A percentile compares a stretch with the other conserved stretches of the same genome.
Evolutionary conservation across 2,113 vertebrate genomes (phyloP).

Genomic region (Chionomys nivalis): DNA sequence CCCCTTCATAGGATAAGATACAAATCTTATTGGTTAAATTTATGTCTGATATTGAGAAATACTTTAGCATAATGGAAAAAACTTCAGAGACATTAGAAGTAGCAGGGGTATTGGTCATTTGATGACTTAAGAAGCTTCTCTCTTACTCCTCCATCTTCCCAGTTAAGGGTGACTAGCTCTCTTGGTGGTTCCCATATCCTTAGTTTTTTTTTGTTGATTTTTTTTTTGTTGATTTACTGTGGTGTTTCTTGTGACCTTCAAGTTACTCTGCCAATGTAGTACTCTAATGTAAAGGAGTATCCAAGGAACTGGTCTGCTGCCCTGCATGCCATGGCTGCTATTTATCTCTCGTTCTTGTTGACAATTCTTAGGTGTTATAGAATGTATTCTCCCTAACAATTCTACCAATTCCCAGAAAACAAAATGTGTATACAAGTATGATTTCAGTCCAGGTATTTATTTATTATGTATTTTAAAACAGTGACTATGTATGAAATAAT

Average conservation of each 20-base stretch:
- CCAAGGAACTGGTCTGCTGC: neutral
- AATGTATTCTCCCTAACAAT: neutral
- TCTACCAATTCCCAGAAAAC: neutral
- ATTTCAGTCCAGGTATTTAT: neutral
- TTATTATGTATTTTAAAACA: neutral
- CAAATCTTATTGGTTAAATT: conserved; percentile 32
- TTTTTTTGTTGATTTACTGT: neutral
- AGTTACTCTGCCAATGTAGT: neutral
- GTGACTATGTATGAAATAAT: too few species aligned
- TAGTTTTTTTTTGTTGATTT: neutral
- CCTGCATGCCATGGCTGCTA: neutral
- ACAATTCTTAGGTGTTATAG: neutral
- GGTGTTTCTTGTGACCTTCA: neutral
- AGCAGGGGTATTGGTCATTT: neutral
- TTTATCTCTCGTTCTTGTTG: neutral
- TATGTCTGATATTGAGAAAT: neutral
- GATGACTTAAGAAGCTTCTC: neutral
- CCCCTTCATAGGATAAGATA: neutral
- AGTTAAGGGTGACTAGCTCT: neutral
- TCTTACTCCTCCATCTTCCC: neutral
- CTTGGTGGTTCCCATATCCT: fast-evolving
- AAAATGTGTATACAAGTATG: neutral
- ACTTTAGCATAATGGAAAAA: conserved; percentile 13
- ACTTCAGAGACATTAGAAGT: neutral
- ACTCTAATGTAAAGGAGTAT: neutral